Percentiles rank a stretch among this genome's conserved stretches.
These are phyloP conservation scores for Coturnix japonica DNA, from an alignment of 2,113 vertebrate species.

Conservation along the genomic window DNA sequence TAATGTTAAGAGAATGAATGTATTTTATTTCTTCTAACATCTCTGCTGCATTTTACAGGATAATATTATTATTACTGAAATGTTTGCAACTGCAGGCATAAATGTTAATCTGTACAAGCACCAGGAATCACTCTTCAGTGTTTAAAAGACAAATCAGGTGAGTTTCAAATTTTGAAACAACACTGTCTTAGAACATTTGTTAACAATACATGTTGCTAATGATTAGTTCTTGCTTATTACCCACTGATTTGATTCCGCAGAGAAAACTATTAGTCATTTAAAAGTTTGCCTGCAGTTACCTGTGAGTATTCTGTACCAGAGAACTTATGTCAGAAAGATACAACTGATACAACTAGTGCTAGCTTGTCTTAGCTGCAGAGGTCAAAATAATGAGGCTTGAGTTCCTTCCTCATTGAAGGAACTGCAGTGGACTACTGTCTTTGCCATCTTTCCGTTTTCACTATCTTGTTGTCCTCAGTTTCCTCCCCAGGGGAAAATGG, in stretches of 20 bases:
- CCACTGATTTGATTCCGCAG: background rate
- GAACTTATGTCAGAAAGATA: background rate
- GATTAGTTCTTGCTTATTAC: background rate
- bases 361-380: background rate
- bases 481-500: background rate
- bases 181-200: background rate
- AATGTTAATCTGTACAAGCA: rapidly evolving
- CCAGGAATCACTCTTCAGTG: background rate
- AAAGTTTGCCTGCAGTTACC: background rate
- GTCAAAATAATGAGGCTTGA: background rate
- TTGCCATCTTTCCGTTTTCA: background rate
- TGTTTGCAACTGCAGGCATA: background rate
- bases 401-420: background rate
- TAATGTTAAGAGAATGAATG: background rate
- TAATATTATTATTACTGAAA: background rate
- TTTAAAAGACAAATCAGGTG: background rate
- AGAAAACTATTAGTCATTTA: background rate
- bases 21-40: background rate
- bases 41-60: background rate
- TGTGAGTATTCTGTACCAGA: background rate
- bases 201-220: background rate
- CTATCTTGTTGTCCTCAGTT: background rate
- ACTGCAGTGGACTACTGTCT: background rate
- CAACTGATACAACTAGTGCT: background rate
- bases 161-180: background rate